phyloP scores from a whole-genome alignment of 2,888 invertebrate genomes.

The Autographa gamma region DNA sequence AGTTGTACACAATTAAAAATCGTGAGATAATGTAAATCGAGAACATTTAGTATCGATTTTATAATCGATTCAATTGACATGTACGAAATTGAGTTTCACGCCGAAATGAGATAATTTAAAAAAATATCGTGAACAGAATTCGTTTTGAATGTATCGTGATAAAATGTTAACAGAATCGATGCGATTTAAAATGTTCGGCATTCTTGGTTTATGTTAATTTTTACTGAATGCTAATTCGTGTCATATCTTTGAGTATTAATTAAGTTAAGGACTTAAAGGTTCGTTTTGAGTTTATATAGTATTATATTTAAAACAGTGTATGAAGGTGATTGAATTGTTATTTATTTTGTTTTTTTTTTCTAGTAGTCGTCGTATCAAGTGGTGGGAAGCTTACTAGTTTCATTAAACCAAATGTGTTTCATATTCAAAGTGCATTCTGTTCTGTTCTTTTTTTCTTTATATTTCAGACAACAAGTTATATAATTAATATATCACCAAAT shows the following conservation, averaged over 20 bases:
- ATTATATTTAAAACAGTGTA: not conserved
- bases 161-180: slow-evolving; percentile 43
- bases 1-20: slow-evolving; percentile 61
- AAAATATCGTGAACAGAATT: slow-evolving; percentile 44
- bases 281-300: not conserved
- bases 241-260: slow-evolving; percentile 18
- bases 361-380: too few relatives aligned
- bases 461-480: too few relatives aligned
- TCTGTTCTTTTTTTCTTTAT: too few relatives aligned
- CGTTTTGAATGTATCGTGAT: slow-evolving; percentile 44
- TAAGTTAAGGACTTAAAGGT: not conserved
- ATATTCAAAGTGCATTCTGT: too few relatives aligned
- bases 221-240: slow-evolving; percentile 12
- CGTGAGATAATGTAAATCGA: slow-evolving; percentile 72
- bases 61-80: slow-evolving; percentile 70
- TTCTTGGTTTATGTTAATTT: slow-evolving; percentile 40
- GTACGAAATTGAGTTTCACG: slow-evolving; percentile 70
- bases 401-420: too few relatives aligned
- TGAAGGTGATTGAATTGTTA: not conserved
- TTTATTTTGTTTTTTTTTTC: not conserved
- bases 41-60: slow-evolving; percentile 68
- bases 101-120: slow-evolving; percentile 59
- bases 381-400: too few relatives aligned
- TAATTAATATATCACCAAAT: too few relatives aligned
- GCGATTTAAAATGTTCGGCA: slow-evolving; percentile 37